Percentiles rank a stretch among this genome's conserved stretches.
Conservation (phyloP, 1,140 invertebrate genomes). For the Semibalanus balanoides region DNA sequence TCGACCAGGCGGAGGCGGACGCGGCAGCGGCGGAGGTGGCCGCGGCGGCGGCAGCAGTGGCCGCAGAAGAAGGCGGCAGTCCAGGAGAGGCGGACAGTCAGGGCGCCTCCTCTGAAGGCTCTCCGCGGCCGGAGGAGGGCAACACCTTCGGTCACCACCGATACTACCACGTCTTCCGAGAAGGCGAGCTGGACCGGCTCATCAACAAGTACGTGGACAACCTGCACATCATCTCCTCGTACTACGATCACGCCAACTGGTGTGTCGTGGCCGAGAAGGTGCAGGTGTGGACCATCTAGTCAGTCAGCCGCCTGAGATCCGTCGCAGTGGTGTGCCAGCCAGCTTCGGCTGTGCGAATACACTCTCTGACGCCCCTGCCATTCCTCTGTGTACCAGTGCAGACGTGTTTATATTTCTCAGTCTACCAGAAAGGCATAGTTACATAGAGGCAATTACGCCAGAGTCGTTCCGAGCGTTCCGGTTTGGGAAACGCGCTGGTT, state of each 20-base stretch:
- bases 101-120: conserved; percentile 57
- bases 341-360: too few species aligned
- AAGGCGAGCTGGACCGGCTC: conserved; percentile 83
- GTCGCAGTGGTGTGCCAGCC: too few species aligned
- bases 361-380: too few species aligned
- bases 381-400: too few species aligned
- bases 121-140: conserved; percentile 54
- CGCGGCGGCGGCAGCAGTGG: conserved; percentile 2
- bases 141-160: conserved; percentile 71
- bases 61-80: not conserved
- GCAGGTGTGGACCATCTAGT: conserved; percentile 87
- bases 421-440: too few species aligned
- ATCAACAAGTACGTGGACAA: conserved; percentile 87
- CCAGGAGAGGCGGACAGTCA: not conserved
- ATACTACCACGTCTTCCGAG: conserved; percentile 92
- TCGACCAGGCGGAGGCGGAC: not conserved
- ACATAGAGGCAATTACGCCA: too few species aligned
- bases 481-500: too few species aligned
- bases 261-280: conserved; percentile 92
- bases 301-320: too few species aligned
- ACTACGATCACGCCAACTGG: conserved; percentile 94
- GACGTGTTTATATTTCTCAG: too few species aligned
- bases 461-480: too few species aligned
- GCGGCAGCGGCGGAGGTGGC: not conserved
- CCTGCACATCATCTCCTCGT: conserved; percentile 82